phyloP scores from a whole-genome alignment of 2,797 vertebrate genomes.

The Artibeus jamaicensis region DNA sequence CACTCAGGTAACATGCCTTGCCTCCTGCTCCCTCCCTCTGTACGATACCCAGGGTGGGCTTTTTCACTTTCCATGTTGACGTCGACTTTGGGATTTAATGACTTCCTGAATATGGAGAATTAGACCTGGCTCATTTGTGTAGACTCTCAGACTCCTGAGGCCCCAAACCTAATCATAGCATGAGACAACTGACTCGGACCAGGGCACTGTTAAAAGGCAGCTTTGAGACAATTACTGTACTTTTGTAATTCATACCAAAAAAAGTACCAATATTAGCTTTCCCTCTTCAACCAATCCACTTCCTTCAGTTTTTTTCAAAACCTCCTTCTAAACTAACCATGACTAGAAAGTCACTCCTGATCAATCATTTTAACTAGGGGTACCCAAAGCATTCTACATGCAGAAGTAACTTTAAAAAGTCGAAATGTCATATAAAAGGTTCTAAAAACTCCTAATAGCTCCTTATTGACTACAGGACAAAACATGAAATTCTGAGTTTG shows the following conservation, averaged over 20 bases:
- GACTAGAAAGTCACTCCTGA: background rate
- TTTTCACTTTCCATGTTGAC: background rate
- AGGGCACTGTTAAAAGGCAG: background rate
- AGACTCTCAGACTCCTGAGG: background rate
- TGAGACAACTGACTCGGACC: background rate
- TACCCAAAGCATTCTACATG: background rate
- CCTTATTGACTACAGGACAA: background rate
- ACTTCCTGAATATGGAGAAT: background rate
- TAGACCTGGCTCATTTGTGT: background rate
- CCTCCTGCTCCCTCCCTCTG: background rate
- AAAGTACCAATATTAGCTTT: background rate
- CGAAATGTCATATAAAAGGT: background rate
- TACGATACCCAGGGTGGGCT: background rate
- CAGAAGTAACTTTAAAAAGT: background rate
- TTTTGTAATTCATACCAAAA: background rate
- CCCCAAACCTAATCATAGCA: background rate
- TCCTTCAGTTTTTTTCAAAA: conserved; percentile 26
- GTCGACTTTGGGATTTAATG: background rate
- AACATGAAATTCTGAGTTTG: background rate
- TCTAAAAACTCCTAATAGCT: background rate
- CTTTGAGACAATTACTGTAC: background rate
- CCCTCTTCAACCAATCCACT: background rate
- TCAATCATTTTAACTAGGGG: background rate
- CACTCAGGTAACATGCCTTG: background rate
- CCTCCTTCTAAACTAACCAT: background rate